Base-by-base conservation (phyloP, 2,888 invertebrate species). In the Coremacera marginata region DNA sequence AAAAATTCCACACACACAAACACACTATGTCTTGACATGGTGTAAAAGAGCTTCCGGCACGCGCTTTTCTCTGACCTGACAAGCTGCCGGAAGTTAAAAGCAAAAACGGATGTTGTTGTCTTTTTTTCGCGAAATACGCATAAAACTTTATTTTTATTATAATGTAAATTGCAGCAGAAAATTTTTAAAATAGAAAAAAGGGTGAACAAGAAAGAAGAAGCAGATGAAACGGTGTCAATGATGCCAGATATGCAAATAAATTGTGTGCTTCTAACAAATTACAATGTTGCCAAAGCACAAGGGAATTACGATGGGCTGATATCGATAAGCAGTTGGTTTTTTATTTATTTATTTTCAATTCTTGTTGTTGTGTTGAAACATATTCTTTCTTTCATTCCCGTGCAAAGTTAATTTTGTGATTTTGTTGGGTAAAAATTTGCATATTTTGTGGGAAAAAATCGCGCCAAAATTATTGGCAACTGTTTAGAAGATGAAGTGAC, bases 91-190 rank as follows among this genome's bases (percentile, higher is more conserved):
- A 75, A 74, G 65, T 27, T 16, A 62, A 70, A 62, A 51, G 51
- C 63, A 62, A 78, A 75, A 62, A 63, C 70, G 65, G 73, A 78
- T 60, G 16, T 62, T 37, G 49, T 62, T 67, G 57, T 8, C 51
- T 75, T 52, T n/a, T 70, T 76, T 79, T 76, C 80, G 78, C 81
- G 77, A 80, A 81, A 81, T 83, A 76, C 71, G 79, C 83, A 85
- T 84, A 84, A 87, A 84, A 87, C 76, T 86, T 86, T 84, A 86
- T 83, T 84, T 81, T 84, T 86, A 84, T 84, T 84, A 79, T 82
- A 79, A 82, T 82, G 82, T 77, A 75, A 80, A 84, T 79, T 76
- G 52, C 68, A 79, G 19, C 19, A 44, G 49, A 49, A 25, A 51
- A 22, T n/a, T n/a, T n/a, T n/a, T n/a, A 27, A 31, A 65, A 27